Percentiles rank a stretch among this genome's conserved stretches.
phyloP scores from a whole-genome alignment of 2,113 vertebrate genomes.

The Syrrhaptes paradoxus region DNA sequence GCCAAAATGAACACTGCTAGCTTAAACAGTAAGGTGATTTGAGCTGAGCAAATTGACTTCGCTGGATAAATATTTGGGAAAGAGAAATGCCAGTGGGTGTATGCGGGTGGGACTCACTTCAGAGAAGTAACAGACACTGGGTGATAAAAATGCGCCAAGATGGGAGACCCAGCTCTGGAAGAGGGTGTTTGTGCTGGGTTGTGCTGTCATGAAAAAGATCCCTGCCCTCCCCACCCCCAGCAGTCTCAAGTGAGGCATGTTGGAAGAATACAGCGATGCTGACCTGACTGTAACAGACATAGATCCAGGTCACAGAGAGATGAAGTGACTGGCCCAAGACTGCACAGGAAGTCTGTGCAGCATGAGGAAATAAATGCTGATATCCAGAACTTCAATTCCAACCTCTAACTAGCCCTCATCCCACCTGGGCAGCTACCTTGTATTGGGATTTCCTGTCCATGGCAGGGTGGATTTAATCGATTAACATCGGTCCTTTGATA shows the following conservation, averaged over 20 bases:
- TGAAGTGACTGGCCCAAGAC: not conserved
- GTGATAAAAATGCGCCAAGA: not conserved
- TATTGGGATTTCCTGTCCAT: not conserved
- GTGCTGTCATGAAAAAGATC: not conserved
- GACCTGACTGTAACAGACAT: not conserved
- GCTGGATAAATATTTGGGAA: not conserved
- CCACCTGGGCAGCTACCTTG: not conserved
- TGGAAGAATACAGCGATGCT: not conserved
- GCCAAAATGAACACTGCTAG: not conserved
- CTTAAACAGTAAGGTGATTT: not conserved
- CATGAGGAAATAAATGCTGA: not conserved
- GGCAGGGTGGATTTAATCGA: not conserved
- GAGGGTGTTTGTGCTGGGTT: not conserved
- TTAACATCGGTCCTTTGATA: not conserved
- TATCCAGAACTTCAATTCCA: not conserved
- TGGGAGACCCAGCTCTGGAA: not conserved
- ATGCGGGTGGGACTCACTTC: not conserved
- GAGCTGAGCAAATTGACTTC: not conserved
- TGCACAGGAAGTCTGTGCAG: not conserved
- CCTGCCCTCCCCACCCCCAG: not conserved
- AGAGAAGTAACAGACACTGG: not conserved
- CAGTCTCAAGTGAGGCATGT: not conserved
- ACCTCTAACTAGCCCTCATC: not conserved
- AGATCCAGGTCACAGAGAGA: not conserved
- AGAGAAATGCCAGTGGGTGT: not conserved